Conservation (phyloP, 2,113 vertebrate genomes). For the Ariopsis seemanni region DNA sequence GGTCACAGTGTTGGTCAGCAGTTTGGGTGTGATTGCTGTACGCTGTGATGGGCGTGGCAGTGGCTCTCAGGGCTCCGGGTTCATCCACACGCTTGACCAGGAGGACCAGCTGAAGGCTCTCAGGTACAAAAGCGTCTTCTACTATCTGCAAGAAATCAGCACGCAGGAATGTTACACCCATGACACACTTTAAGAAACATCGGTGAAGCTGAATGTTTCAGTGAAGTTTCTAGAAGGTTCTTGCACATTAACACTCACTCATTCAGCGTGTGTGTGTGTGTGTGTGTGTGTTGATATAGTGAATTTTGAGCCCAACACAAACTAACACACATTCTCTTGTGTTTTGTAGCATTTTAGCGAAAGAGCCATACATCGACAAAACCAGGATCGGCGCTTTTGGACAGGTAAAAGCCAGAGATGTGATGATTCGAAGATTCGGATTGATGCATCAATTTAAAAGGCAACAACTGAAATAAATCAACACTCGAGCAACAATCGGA, state of each 20-base stretch:
- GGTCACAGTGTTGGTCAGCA: conserved; percentile 90
- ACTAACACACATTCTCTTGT: conserved; percentile 16
- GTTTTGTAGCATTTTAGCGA: conserved; percentile 77
- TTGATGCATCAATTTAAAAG: neutral
- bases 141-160: neutral
- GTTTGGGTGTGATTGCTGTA: conserved; percentile 80
- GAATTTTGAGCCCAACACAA: neutral
- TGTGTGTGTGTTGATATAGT: neutral
- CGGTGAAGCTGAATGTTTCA: neutral
- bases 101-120: conserved; percentile 86
- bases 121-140: conserved; percentile 67
- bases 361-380: conserved; percentile 84
- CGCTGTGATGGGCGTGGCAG: conserved; percentile 88
- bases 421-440: neutral
- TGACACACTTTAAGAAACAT: neutral
- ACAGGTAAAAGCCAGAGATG: conserved; percentile 76
- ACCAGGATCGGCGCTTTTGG: conserved; percentile 87
- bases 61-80: conserved; percentile 89
- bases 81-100: conserved; percentile 87
- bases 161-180: neutral
- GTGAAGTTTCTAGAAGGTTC: neutral
- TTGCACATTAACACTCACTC: no score
- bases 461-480: neutral
- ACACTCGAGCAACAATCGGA: neutral
- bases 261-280: neutral